Conservation (phyloP, 1,140 invertebrate species). For the Argopecten irradians region DNA sequence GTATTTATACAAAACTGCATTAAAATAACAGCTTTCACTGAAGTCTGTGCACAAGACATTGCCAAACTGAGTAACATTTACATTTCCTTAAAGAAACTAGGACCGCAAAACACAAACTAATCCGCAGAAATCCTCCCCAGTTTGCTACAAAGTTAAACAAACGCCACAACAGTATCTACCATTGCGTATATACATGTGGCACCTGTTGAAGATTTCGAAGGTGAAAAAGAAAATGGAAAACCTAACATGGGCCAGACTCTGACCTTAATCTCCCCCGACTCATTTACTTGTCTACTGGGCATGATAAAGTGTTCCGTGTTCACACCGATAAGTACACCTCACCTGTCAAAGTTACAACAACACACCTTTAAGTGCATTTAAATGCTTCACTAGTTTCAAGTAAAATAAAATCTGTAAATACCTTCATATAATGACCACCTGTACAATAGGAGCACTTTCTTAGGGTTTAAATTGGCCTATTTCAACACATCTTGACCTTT, state of each 20-base stretch:
- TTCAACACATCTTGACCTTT: too few species aligned
- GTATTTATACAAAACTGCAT: background rate
- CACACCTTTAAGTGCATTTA: background rate
- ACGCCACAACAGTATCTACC: background rate
- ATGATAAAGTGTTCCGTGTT: constrained; percentile 4
- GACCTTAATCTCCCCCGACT: constrained; percentile 3
- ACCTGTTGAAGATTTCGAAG: background rate
- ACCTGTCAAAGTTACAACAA: too few species aligned
- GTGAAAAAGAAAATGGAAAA: background rate
- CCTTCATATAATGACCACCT: too few species aligned
- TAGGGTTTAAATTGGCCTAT: too few species aligned
- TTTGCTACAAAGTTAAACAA: constrained; percentile 23
- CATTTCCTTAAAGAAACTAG: constrained; percentile 12
- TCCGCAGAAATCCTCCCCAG: background rate
- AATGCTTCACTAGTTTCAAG: background rate
- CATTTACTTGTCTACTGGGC: background rate
- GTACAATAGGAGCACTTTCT: too few species aligned
- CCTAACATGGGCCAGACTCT: constrained; percentile 5
- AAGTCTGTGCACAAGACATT: background rate
- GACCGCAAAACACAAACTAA: constrained; percentile 10
- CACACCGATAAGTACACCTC: background rate
- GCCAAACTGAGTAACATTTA: background rate
- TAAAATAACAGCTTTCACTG: background rate
- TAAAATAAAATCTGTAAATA: too few species aligned
- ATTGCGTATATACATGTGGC: background rate